Base-by-base conservation (phyloP, 2,888 invertebrate genomes). In the Chorisops tibialis region DNA sequence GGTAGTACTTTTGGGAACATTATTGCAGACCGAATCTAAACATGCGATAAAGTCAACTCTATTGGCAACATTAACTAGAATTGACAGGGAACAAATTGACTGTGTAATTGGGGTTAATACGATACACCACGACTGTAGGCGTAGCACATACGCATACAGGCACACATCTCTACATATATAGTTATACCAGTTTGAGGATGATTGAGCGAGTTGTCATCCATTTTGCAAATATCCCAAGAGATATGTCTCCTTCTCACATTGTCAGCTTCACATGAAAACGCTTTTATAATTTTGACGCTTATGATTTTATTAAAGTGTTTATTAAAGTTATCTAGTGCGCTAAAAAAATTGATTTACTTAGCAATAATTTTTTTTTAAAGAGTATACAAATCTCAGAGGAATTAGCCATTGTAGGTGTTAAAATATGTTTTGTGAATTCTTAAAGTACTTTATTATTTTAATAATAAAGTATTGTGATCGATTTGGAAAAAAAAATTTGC, bases 21-120 rank as follows among this genome's bases (percentile, higher is more conserved):
- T 56, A 18, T 16, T 45, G 18, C 18, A 18, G 11, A 43, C 30
- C n/a, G 18, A 45, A 43, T 30, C 9, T 30, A 56, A 24, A 56
- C 18, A 56, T 43, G 43, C 30, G 45, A 24, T 56, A 45, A 45
- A 56, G 41, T 22, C 39, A 54, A n/a, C 16, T 45, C 16, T 30
- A 56, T 56, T 24, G 56, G 45, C 11, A 45, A 39, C 56, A 24
- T 56, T 45, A 45, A 45, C 43, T 43, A 30, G 45, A 56, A 56
- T 56, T 56, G 56, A 45, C 56, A 56, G 56, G 43, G 43, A 56
- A 45, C 56, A 56, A 56, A 56, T 56, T 56, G 45, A 56, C 45
- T 56, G 56, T 56, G 56, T 56, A 56, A 56, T 56, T 56, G 56
- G 43, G 56, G 56, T 56, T 45, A 56, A 56, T 56, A 45, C 35